Evolutionary conservation across 53 echinoderm and acorn worm species (phyloP).

Genomic region (Crossaster papposus): DNA sequence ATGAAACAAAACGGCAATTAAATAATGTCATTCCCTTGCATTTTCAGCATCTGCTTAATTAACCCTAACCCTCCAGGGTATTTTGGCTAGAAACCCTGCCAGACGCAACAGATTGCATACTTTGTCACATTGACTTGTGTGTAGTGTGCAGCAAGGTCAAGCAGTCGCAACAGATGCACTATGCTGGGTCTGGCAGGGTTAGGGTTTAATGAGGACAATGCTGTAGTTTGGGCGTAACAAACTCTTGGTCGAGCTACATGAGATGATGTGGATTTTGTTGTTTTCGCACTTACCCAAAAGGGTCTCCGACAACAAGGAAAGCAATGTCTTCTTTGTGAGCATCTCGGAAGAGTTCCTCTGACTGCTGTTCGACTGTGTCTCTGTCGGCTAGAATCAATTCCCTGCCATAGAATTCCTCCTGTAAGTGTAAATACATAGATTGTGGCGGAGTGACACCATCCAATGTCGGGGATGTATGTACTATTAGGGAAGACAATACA

Average conservation of each 20-base stretch:
- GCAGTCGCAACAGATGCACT: no score
- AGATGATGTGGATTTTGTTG: not conserved
- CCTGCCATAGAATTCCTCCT: constrained; percentile 96
- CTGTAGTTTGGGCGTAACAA: no score
- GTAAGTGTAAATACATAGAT: not conserved
- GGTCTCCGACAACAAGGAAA: constrained; percentile 97
- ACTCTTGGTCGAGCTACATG: no score
- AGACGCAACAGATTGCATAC: no score
- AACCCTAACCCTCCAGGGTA: no score
- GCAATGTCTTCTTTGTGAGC: constrained; percentile 87
- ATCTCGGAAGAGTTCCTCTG: constrained; percentile 84
- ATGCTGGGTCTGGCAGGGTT: no score
- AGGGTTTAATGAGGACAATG: no score
- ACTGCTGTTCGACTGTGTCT: constrained; percentile 93
- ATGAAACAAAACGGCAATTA: not conserved
- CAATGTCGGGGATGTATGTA: no score
- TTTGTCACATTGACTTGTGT: no score
- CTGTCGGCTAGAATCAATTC: constrained; percentile 95
- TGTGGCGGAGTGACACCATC: not conserved
- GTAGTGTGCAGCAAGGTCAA: no score
- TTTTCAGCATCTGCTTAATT: not conserved
- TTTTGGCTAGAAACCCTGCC: no score
- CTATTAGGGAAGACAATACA: no score
- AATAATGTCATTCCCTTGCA: not conserved
- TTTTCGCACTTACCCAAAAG: constrained; percentile 87